These are phyloP conservation scores for Euzetes globulus DNA, from an alignment of 2,888 invertebrate species.

Conservation along the genomic window DNA sequence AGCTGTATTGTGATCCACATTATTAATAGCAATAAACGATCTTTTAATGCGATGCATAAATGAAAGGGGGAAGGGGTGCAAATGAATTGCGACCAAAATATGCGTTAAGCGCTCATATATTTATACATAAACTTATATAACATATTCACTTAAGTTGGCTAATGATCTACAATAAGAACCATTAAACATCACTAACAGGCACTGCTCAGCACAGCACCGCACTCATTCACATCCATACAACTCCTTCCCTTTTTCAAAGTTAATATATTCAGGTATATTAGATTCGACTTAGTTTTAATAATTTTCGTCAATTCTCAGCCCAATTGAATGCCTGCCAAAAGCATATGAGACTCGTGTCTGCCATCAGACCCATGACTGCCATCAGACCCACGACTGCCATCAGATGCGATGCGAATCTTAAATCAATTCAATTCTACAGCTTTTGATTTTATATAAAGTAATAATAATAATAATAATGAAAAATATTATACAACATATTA, in stretches of 20 bases:
- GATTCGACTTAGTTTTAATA: slow-evolving; percentile 9
- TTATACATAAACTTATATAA: slow-evolving; percentile 28
- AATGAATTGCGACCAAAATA: slow-evolving; percentile 23
- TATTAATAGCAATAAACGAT: slow-evolving; percentile 29
- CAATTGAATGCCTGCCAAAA: slow-evolving; percentile 19
- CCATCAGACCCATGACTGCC: neutral
- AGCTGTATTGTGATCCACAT: slow-evolving; percentile 25
- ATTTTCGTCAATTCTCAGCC: slow-evolving; percentile 13
- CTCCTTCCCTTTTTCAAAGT: slow-evolving; percentile 15
- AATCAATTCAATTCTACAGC: too few species aligned
- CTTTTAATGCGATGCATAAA: slow-evolving; percentile 22
- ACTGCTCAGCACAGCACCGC: neutral
- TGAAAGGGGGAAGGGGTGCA: slow-evolving; percentile 23
- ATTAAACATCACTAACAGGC: slow-evolving; percentile 27
- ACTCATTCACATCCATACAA: neutral
- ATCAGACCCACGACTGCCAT: neutral
- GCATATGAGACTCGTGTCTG: neutral
- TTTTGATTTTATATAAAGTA: too few species aligned
- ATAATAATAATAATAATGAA: too few species aligned
- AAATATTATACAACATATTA: too few species aligned
- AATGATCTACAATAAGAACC: slow-evolving; percentile 24
- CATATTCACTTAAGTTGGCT: slow-evolving; percentile 24
- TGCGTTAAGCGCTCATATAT: slow-evolving; percentile 26
- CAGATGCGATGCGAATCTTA: neutral
- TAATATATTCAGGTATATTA: slow-evolving; percentile 28